These are phyloP conservation scores for Isaurus tuberculatus DNA, from an alignment of 92 coral and sea anemone genomes.

Conservation along the genomic window DNA sequence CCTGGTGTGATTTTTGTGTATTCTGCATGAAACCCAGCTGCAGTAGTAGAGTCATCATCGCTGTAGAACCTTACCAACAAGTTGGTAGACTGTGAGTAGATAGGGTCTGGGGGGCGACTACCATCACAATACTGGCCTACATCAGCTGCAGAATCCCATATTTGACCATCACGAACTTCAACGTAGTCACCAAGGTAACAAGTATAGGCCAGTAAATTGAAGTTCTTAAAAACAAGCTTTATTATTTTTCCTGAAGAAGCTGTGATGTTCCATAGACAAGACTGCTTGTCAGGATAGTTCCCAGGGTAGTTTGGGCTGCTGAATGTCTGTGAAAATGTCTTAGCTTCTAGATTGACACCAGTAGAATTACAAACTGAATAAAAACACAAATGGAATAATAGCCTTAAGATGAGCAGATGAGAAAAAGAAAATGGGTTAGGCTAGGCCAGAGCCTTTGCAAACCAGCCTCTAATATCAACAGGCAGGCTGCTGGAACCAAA, in stretches of 20 bases:
- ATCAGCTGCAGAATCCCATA: slow-evolving; percentile 14
- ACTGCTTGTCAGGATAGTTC: neutral
- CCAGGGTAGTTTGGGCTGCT: slow-evolving; percentile 19
- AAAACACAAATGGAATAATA: too few species aligned
- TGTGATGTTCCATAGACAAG: slow-evolving; percentile 37
- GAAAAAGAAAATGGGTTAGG: too few species aligned
- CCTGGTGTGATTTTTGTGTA: slow-evolving; percentile 15
- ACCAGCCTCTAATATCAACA: too few species aligned
- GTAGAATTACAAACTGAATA: slow-evolving; percentile 33
- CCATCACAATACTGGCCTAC: slow-evolving; percentile 21
- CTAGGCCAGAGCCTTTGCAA: too few species aligned
- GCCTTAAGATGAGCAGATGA: too few species aligned
- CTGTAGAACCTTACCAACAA: slow-evolving; percentile 25
- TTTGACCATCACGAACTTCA: slow-evolving; percentile 29
- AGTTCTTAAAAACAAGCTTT: slow-evolving; percentile 11
- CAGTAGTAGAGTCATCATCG: neutral
- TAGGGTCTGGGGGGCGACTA: neutral
- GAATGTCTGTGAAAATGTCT: neutral
- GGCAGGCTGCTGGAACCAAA: too few species aligned
- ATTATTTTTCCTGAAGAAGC: slow-evolving; percentile 22
- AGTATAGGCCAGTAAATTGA: neutral
- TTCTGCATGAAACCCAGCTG: slow-evolving; percentile 29
- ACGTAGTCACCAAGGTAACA: slow-evolving; percentile 25
- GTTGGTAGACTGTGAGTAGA: slow-evolving; percentile 19
- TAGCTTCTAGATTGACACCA: slow-evolving; percentile 25